Conservation (phyloP, 2,113 vertebrate genomes). For the Cryptomyrus ogoouensis region DNA sequence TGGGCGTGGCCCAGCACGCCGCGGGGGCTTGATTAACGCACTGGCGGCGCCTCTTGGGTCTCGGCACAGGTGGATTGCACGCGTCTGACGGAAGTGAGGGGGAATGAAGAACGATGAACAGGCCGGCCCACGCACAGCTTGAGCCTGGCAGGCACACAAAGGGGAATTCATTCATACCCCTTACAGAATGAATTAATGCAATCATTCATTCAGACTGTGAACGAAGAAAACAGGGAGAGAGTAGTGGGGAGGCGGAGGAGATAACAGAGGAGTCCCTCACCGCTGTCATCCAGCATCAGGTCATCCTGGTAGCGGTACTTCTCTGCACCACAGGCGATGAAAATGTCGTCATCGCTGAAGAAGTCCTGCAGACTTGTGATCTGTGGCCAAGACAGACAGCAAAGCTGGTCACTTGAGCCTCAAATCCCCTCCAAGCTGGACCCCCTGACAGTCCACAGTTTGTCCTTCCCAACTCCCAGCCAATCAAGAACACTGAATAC, state of each 20-base stretch:
- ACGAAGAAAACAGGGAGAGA: not conserved
- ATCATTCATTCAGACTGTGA: not conserved
- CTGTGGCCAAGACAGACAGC: slow-evolving; percentile 46
- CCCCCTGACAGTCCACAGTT: not conserved
- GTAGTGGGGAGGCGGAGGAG: not conserved
- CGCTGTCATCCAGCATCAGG: slow-evolving; percentile 88
- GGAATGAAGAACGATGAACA: not conserved
- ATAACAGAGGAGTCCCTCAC: slow-evolving; percentile 54
- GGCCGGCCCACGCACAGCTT: not conserved
- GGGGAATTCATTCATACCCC: not conserved
- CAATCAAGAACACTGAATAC: not conserved
- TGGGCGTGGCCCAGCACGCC: not conserved
- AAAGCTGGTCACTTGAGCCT: not conserved
- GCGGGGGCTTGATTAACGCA: not conserved
- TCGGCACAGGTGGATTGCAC: not conserved
- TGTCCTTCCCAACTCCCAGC: not conserved
- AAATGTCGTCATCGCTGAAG: slow-evolving; percentile 92
- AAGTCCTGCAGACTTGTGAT: slow-evolving; percentile 94
- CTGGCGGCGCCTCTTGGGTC: not conserved
- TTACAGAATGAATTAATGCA: not conserved
- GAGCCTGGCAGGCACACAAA: not conserved
- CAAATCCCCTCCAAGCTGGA: not conserved
- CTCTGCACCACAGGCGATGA: slow-evolving; percentile 91
- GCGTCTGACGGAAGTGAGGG: not conserved
- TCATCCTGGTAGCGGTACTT: slow-evolving; percentile 96